Evolutionary conservation across 2,888 invertebrate species (phyloP).

Genomic region (Drosophila trichaetosa): DNA sequence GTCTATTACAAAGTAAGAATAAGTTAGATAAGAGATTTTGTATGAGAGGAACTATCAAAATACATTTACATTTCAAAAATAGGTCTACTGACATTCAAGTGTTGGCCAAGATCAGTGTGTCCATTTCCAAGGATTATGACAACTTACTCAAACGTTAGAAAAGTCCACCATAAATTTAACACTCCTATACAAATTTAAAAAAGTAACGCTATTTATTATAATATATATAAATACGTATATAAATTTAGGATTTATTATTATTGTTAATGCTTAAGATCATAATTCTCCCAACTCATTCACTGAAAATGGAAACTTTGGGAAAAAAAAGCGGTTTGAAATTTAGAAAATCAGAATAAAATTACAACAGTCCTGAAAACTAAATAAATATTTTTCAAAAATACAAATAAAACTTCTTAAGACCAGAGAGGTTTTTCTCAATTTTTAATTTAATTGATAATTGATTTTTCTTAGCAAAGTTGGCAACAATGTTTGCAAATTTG

Average conservation of each 20-base stretch:
- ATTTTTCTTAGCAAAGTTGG: not conserved
- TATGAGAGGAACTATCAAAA: not conserved
- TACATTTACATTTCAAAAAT: too few relatives aligned
- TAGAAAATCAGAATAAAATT: not conserved
- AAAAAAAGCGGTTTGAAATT: not conserved
- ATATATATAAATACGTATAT: too few relatives aligned
- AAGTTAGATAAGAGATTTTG: not conserved
- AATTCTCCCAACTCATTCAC: not conserved
- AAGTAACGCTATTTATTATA: not conserved
- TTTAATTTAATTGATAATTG: not conserved
- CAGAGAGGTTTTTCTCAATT: not conserved
- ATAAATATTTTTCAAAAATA: not conserved
- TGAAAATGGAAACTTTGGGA: not conserved
- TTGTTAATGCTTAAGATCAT: not conserved
- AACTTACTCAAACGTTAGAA: not conserved
- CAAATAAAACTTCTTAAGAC: too few relatives aligned
- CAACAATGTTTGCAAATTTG: rapidly evolving
- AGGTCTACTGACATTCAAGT: not conserved
- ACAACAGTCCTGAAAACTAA: not conserved
- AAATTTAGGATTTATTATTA: not conserved
- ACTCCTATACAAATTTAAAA: not conserved
- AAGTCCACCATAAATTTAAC: not conserved
- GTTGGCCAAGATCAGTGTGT: not conserved
- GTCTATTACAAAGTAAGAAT: not conserved
- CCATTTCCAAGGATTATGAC: not conserved